A percentile compares a stretch with the other conserved stretches of the same genome.
phyloP scores from a whole-genome alignment of 2,797 vertebrate species.

The Iguana delicatissima region DNA sequence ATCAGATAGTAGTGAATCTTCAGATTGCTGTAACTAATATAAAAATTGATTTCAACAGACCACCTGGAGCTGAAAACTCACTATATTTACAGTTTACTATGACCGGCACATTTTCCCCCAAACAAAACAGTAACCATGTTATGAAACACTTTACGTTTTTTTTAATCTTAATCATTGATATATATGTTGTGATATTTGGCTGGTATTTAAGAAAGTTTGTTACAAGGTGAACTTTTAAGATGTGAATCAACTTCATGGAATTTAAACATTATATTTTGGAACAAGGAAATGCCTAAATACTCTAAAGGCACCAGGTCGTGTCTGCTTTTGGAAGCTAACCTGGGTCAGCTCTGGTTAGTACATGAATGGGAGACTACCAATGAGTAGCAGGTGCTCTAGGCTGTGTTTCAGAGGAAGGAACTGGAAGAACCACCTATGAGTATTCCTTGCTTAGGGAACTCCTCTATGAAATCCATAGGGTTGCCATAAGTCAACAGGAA shows the following conservation, averaged over 20 bases:
- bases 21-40: background rate
- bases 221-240: background rate
- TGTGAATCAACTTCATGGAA: background rate
- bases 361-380: no score
- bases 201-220: background rate
- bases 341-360: no score
- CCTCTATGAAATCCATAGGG: background rate
- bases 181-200: background rate
- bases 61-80: background rate
- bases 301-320: no score
- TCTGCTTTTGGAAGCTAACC: no score
- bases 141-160: background rate
- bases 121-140: background rate
- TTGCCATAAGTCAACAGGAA: background rate
- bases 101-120: background rate
- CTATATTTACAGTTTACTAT: background rate
- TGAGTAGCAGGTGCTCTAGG: no score
- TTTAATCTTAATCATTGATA: background rate
- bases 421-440: no score
- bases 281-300: background rate
- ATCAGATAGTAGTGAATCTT: slow-evolving; percentile 14
- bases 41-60: background rate
- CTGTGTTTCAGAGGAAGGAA: no score
- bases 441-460: no score
- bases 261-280: background rate